phyloP scores from a whole-genome alignment of 2,113 vertebrate species.

The Bos taurus region DNA sequence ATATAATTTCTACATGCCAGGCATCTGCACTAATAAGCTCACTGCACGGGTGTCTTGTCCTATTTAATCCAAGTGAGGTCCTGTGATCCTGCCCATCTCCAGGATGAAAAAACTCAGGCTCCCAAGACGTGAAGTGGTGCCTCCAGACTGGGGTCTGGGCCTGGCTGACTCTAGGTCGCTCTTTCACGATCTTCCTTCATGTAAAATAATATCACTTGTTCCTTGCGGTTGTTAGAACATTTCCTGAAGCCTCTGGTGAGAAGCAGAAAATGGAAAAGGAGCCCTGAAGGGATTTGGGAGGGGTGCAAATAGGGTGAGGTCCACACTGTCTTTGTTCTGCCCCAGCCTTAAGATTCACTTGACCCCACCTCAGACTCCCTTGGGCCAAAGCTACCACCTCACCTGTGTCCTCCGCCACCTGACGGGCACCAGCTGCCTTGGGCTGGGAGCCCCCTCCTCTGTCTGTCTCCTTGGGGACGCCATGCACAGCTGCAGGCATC shows the following conservation, averaged over 20 bases:
- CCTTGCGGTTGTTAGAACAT: background rate
- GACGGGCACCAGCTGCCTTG: rapidly evolving
- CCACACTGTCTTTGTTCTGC: rapidly evolving
- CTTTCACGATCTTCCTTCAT: rapidly evolving
- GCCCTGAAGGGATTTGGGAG: background rate
- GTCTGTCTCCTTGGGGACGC: background rate
- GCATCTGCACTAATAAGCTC: rapidly evolving
- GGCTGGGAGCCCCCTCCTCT: rapidly evolving
- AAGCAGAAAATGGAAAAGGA: background rate
- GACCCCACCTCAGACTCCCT: background rate
- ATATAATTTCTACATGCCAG: rapidly evolving
- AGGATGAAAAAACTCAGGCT: background rate
- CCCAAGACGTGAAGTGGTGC: background rate
- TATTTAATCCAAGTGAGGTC: background rate
- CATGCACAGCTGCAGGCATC: background rate
- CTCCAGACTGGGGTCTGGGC: background rate
- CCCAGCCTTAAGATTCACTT: rapidly evolving
- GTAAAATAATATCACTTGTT: background rate
- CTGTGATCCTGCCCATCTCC: background rate
- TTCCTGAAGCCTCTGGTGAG: background rate
- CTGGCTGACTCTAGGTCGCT: rapidly evolving
- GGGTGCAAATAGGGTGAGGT: rapidly evolving
- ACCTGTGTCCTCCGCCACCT: background rate
- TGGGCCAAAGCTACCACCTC: background rate
- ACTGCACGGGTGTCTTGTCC: rapidly evolving